Percentiles rank a stretch among this genome's conserved stretches.
Conservation (phyloP, 2,888 invertebrate genomes). For the Xestoiulus laeticollis region DNA sequence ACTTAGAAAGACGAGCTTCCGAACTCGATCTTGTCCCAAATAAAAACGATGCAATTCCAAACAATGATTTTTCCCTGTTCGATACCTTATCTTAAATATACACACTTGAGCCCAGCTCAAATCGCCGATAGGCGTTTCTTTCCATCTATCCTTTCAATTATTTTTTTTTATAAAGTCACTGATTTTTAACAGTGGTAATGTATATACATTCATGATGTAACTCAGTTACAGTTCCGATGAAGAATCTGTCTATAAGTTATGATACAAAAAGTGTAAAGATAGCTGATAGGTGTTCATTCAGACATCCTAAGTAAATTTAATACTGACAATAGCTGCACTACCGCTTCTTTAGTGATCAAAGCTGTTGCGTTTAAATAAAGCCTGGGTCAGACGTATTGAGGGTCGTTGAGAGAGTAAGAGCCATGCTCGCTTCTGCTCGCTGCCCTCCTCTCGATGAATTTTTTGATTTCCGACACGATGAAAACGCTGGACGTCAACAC, state of each 20-base stretch:
- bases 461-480: constrained; percentile 91
- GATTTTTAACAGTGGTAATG: background rate
- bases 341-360: background rate
- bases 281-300: background rate
- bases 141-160: background rate
- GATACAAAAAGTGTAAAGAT: constrained; percentile 35
- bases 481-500: constrained; percentile 96
- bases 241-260: background rate
- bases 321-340: constrained; percentile 44
- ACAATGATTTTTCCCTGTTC: background rate
- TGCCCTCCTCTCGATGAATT: constrained; percentile 73
- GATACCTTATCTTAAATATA: background rate
- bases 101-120: constrained; percentile 32
- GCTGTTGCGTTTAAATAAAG: constrained; percentile 14
- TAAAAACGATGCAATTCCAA: background rate
- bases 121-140: background rate
- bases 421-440: constrained; percentile 10
- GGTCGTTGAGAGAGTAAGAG: background rate
- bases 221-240: background rate
- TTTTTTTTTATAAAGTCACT: background rate
- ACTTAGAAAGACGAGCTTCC: background rate
- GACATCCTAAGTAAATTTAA: constrained; percentile 47
- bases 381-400: constrained; percentile 22
- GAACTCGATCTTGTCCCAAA: background rate
- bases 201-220: background rate